phyloP scores from a whole-genome alignment of 2,888 invertebrate species.

The Caenorhabditis japonica region DNA sequence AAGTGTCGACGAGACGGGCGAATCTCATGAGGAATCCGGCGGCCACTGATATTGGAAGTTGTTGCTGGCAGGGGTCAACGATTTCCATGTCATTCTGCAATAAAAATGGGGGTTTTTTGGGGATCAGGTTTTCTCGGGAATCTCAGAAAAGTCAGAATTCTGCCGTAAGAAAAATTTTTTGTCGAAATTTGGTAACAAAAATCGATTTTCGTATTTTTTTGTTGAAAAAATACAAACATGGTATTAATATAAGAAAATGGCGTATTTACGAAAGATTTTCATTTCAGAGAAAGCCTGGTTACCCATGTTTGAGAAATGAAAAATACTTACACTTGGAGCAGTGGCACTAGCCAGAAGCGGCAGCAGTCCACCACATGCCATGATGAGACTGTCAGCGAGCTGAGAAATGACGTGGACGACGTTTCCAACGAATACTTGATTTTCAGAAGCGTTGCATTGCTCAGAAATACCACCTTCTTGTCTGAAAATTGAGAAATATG shows the following conservation, averaged over 20 bases:
- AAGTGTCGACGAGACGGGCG: conserved; percentile 97
- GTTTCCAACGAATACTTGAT: conserved; percentile 93
- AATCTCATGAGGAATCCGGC: conserved; percentile 97
- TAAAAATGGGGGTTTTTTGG: conserved; percentile 19
- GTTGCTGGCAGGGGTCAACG: conserved; percentile 93
- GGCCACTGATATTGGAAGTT: conserved; percentile 97
- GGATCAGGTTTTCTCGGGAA: conserved; percentile 1
- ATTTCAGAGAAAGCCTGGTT: too few relatives aligned
- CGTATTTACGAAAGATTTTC: too few relatives aligned
- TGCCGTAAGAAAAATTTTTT: not conserved
- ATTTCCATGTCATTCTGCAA: conserved; percentile 96
- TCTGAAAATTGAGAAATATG: too few relatives aligned
- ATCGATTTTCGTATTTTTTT: not conserved
- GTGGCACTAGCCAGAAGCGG: conserved; percentile 97
- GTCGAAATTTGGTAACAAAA: not conserved
- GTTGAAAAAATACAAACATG: not conserved
- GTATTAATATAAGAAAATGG: too few relatives aligned
- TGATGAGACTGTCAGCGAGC: conserved; percentile 97
- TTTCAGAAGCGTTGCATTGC: conserved; percentile 47
- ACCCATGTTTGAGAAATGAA: too few relatives aligned
- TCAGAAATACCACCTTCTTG: conserved; percentile 36
- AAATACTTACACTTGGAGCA: conserved; percentile 88
- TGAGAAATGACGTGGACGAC: conserved; percentile 99
- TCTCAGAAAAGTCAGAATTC: not conserved
- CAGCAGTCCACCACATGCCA: conserved; percentile 86